Conservation (phyloP, 2,888 invertebrate species). For the Shargacucullia verbasci region DNA sequence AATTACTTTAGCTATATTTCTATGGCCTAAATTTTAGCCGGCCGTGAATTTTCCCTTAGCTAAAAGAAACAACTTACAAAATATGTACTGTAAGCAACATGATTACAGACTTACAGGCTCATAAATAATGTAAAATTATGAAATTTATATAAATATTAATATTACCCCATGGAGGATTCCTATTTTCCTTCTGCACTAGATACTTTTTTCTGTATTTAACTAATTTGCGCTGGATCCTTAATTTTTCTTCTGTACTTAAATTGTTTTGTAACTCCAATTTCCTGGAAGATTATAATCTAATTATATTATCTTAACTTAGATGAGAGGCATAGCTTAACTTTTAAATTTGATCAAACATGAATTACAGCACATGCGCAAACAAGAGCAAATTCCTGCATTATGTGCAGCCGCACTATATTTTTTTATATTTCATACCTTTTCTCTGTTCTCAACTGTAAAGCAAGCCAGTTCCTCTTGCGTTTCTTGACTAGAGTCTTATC, state of each 20-base stretch:
- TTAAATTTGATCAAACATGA: too few species aligned
- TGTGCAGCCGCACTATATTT: too few species aligned
- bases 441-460: conserved; percentile 94
- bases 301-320: too few species aligned
- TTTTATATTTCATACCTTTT: conserved; percentile 78
- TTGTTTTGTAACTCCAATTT: conserved; percentile 90
- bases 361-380: too few species aligned
- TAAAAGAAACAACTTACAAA: too few species aligned
- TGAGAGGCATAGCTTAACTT: too few species aligned
- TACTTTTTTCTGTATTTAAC: conserved; percentile 96
- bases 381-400: too few species aligned
- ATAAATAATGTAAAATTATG: too few species aligned
- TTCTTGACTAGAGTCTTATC: conserved; percentile 96
- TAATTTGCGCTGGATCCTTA: conserved; percentile 94
- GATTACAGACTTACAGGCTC: too few species aligned
- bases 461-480: conserved; percentile 95
- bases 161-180: conserved; percentile 95
- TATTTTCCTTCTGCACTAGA: conserved; percentile 91
- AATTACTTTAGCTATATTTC: not conserved
- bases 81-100: too few species aligned
- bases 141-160: not conserved
- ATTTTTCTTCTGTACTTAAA: conserved; percentile 91
- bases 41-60: too few species aligned
- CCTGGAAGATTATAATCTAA: conserved; percentile 62
- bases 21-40: not conserved